These are phyloP conservation scores for Aleiodes sp. DNA, from an alignment of 1,140 invertebrate genomes.

Conservation along the genomic window DNA sequence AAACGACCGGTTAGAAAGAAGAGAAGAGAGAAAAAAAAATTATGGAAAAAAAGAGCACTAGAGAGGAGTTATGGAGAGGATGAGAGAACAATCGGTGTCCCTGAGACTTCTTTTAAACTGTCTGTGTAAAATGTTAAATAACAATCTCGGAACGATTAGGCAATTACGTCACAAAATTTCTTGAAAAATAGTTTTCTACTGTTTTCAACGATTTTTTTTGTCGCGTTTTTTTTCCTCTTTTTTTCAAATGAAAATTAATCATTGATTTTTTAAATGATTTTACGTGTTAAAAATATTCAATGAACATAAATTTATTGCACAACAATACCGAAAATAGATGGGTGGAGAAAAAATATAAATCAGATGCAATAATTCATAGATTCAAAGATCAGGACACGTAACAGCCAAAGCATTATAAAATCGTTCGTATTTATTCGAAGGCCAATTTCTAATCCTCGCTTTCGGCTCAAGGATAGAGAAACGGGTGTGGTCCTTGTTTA, in stretches of 20 bases:
- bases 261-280: too few relatives aligned
- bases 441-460: slow-evolving; percentile 59
- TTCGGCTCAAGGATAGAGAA: slow-evolving; percentile 53
- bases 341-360: too few relatives aligned
- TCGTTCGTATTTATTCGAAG: slow-evolving; percentile 38
- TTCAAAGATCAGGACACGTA: background rate
- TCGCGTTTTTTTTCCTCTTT: too few relatives aligned
- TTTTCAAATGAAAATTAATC: too few relatives aligned
- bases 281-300: too few relatives aligned
- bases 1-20: slow-evolving; percentile 22
- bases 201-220: too few relatives aligned
- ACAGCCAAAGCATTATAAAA: slow-evolving; percentile 34
- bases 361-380: too few relatives aligned
- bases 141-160: slow-evolving; percentile 16
- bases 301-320: too few relatives aligned
- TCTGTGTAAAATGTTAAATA: slow-evolving; percentile 14
- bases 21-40: background rate
- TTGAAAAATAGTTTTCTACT: background rate
- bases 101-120: slow-evolving; percentile 27
- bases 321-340: too few relatives aligned
- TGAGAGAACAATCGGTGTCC: slow-evolving; percentile 28
- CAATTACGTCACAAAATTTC: slow-evolving; percentile 11
- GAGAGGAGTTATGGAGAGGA: background rate
- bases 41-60: slow-evolving; percentile 23
- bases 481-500: slow-evolving; percentile 42